Percentiles rank a stretch among this genome's conserved stretches.
phyloP scores from a whole-genome alignment of 2,888 invertebrate genomes.

The Aethes cnicana region DNA sequence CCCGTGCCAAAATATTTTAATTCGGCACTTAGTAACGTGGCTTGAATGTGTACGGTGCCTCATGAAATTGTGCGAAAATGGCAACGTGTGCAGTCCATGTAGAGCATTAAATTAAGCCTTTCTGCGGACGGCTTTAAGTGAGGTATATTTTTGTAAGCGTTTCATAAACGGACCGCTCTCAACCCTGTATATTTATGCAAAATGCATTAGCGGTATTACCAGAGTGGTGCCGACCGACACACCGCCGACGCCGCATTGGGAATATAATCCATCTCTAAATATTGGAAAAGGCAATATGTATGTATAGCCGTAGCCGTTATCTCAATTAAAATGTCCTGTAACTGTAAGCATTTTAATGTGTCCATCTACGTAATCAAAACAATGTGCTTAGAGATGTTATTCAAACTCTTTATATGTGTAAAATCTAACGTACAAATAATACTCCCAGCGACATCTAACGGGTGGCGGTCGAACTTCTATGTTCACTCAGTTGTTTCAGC shows the following conservation, averaged over 20 bases:
- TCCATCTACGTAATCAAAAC: no score
- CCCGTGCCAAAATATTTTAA: constrained; percentile 68
- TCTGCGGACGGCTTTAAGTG: constrained; percentile 44
- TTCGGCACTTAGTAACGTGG: constrained; percentile 56
- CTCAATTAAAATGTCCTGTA: constrained; percentile 6
- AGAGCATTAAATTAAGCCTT: constrained; percentile 59
- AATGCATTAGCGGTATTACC: constrained; percentile 23
- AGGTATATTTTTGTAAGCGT: constrained; percentile 42
- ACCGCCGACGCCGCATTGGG: constrained; percentile 1
- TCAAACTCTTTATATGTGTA: no score
- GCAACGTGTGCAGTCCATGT: constrained; percentile 48
- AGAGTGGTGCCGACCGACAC: background rate
- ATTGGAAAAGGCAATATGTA: constrained; percentile 9
- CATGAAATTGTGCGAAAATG: constrained; percentile 56
- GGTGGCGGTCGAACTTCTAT: constrained; percentile 37
- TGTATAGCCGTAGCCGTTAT: constrained; percentile 6
- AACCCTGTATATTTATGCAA: constrained; percentile 21
- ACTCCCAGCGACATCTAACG: constrained; percentile 46
- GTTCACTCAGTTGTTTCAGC: background rate
- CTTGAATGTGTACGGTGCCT: constrained; percentile 41
- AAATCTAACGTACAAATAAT: no score
- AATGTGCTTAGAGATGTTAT: no score
- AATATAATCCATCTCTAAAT: constrained; percentile 13
- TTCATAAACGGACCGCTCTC: constrained; percentile 18
- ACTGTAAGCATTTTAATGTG: constrained; percentile 17